phyloP scores from a whole-genome alignment of 1,140 invertebrate species.

The Condylostylus longicornis region DNA sequence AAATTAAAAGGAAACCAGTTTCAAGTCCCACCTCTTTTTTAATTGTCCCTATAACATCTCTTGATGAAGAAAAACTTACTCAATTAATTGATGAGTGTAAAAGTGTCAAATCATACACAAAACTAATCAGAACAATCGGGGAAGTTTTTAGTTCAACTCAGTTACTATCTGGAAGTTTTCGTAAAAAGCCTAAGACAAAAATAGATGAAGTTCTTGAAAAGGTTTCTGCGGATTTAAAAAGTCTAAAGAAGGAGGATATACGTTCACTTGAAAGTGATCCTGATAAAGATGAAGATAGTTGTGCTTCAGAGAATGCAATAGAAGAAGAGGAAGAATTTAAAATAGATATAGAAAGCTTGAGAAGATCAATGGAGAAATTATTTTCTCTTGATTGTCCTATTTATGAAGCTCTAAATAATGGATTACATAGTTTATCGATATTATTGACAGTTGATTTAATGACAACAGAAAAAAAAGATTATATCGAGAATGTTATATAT shows the following conservation, averaged over 20 bases:
- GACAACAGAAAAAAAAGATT: slow-evolving; percentile 36
- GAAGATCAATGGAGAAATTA: slow-evolving; percentile 46
- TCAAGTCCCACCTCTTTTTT: no score
- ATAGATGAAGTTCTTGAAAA: slow-evolving; percentile 36
- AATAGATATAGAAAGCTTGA: slow-evolving; percentile 44
- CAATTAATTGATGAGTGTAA: slow-evolving; percentile 51
- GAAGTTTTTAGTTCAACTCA: slow-evolving; percentile 58
- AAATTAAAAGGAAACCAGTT: no score
- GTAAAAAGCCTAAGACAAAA: slow-evolving; percentile 27
- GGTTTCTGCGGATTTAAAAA: slow-evolving; percentile 24
- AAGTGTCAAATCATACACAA: slow-evolving; percentile 42
- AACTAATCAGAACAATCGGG: slow-evolving; percentile 50
- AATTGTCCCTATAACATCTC: slow-evolving; percentile 35
- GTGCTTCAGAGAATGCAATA: slow-evolving; percentile 15
- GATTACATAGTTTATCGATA: slow-evolving; percentile 55
- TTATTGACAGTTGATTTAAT: slow-evolving; percentile 59
- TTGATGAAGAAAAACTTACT: slow-evolving; percentile 49
- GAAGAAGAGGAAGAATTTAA: neutral
- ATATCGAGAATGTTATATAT: slow-evolving; percentile 44
- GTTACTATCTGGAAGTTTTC: slow-evolving; percentile 52
- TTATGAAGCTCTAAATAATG: slow-evolving; percentile 65
- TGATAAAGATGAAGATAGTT: slow-evolving; percentile 68
- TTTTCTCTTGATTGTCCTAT: slow-evolving; percentile 27
- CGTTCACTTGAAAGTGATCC: slow-evolving; percentile 57
- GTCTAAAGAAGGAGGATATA: slow-evolving; percentile 49